Conservation (phyloP, 2,797 vertebrate species). For the Salarias fasciatus region DNA sequence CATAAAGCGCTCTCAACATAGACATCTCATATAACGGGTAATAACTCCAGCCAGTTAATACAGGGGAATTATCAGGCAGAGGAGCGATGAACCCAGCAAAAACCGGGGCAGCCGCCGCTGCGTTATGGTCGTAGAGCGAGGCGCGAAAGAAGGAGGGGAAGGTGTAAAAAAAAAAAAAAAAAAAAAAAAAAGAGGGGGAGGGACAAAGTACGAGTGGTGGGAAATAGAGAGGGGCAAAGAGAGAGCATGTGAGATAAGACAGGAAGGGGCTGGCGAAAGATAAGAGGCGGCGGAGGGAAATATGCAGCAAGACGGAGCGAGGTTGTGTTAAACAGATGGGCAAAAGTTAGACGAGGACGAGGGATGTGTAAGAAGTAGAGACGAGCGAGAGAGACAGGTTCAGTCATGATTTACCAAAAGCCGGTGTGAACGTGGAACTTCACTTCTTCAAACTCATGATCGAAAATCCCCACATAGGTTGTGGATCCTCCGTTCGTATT, state of each 20-base stretch:
- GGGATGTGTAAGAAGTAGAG: slow-evolving; percentile 19
- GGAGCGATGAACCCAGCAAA: slow-evolving; percentile 79
- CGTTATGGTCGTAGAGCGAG: slow-evolving; percentile 51
- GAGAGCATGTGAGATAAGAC: slow-evolving; percentile 46
- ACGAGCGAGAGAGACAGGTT: slow-evolving; percentile 42
- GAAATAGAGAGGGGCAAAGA: slow-evolving; percentile 38
- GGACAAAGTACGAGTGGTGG: slow-evolving; percentile 25
- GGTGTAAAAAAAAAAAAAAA: slow-evolving; percentile 19
- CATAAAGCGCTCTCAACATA: slow-evolving; percentile 94
- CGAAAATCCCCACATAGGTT: slow-evolving; percentile 21
- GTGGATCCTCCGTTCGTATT: slow-evolving; percentile 7
- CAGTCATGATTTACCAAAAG: slow-evolving; percentile 58
- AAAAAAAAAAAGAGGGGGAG: slow-evolving; percentile 21
- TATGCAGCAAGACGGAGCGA: slow-evolving; percentile 17
- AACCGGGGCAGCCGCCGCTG: slow-evolving; percentile 43
- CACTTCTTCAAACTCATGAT: slow-evolving; percentile 18
- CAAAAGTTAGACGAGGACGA: slow-evolving; percentile 32
- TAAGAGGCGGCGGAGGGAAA: slow-evolving; percentile 37
- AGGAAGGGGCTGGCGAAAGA: slow-evolving; percentile 28
- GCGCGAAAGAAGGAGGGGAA: slow-evolving; percentile 8
- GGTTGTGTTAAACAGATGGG: slow-evolving; percentile 27
- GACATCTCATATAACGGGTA: slow-evolving; percentile 90
- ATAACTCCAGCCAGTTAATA: slow-evolving; percentile 91
- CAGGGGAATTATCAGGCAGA: slow-evolving; percentile 85
- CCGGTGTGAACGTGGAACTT: slow-evolving; percentile 18